Evolutionary conservation across 2,113 vertebrate species (phyloP), one percentile per base, ranked within the genome.

Genomic region (Pterocles gutturalis): DNA sequence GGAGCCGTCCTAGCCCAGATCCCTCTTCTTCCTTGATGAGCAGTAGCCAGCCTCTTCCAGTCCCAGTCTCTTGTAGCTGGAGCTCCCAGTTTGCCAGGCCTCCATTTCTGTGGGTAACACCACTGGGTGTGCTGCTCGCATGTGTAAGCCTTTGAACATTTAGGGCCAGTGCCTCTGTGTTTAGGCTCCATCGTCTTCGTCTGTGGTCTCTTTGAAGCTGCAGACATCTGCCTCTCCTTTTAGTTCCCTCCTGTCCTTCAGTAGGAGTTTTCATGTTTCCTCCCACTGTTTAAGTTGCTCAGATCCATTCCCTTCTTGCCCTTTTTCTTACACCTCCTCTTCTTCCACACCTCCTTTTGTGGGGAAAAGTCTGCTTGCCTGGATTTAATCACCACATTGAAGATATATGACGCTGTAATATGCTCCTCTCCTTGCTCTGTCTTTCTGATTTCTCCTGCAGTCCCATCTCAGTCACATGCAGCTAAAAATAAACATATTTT

Each of bases 401-500:
- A 94, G 49, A 77, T 46, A 48, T 2, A 18, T 0, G 0, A 15
- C 16, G 77, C 38, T 60, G 20, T 87, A 57, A 29, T 66, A 54
- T 1, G 9, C 21, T 81, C 11, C 61, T 84, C 36, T 78, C 64
- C 55, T 83, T 73, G 29, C 29, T 51, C 4, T 60, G 61, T 80
- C 71, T 61, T 66, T 66, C 60, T 70, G 60, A 78, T 89, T 94
- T 78, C 51, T 92, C 48, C 64, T 82, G 83, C 69, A 87, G 41
- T 66, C 61, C 25, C 16, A 62, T 58, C 61, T 87, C 73, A 43
- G 73, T 58, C 81, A 43, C 61, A 29, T 22, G 26, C n/a, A 76
- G 81, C 84, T 96, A 93, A 96, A 97, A 94, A 93, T 64, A 94
- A 91, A 60, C 18, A 11, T 29, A 15, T 89, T 91, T 91, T 60